These are phyloP conservation scores for Phalloptychus januarius DNA, from an alignment of 2,797 vertebrate species.

Conservation along the genomic window DNA sequence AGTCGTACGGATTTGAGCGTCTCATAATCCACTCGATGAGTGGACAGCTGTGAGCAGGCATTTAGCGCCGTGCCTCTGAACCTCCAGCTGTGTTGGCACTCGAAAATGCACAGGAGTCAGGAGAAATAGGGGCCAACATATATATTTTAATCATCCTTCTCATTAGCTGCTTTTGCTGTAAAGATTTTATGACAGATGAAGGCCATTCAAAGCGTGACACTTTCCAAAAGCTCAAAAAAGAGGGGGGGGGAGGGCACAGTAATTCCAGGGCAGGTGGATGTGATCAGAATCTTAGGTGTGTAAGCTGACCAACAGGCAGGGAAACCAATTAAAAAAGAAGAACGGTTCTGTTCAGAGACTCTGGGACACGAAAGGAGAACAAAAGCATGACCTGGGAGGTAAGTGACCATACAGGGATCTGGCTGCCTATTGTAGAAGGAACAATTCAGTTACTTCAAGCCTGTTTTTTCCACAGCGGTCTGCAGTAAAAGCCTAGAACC, in stretches of 20 bases:
- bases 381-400: constrained; percentile 61
- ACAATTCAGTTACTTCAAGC: constrained; percentile 54
- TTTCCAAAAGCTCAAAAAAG: constrained; percentile 12
- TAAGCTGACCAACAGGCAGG: constrained; percentile 32
- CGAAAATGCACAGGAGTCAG: constrained; percentile 41
- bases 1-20: constrained; percentile 54
- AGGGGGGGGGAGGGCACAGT: constrained; percentile 15
- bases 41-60: constrained; percentile 63
- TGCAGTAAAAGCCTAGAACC: constrained; percentile 58
- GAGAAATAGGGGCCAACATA: constrained; percentile 43
- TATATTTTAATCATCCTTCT: constrained; percentile 61
- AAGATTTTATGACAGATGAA: constrained; percentile 31
- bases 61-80: constrained; percentile 51
- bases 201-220: constrained; percentile 32
- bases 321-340: constrained; percentile 59
- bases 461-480: constrained; percentile 33
- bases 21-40: constrained; percentile 63
- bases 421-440: constrained; percentile 52
- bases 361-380: constrained; percentile 37
- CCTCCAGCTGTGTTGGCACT: constrained; percentile 34
- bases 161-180: constrained; percentile 35
- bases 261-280: constrained; percentile 35
- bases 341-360: constrained; percentile 28
- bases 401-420: constrained; percentile 40
- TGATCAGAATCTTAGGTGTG: constrained; percentile 52